Evolutionary conservation across 2,113 vertebrate species (phyloP), one percentile per base, ranked within the genome.

Genomic region (Hypomesus transpacificus): DNA sequence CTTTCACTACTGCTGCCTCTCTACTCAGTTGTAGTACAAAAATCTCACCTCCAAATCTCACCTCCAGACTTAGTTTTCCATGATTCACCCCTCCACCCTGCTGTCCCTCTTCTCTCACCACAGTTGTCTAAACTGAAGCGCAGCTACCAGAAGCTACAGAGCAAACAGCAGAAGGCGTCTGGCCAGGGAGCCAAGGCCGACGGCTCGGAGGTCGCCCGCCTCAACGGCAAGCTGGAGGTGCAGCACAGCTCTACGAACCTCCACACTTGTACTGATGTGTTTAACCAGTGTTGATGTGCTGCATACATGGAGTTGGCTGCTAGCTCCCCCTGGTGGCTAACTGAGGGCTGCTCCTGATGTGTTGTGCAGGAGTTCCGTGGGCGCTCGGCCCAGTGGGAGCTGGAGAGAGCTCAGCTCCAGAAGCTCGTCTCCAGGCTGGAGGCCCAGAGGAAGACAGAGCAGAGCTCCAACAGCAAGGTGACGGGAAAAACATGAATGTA

Each of bases 141-240:
- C 87, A 95, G 91, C 90, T 98, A 98, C 81, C 93, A 94, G 84
- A 99, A 95, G 82, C 92, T 98, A 68, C 95, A 96, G 84, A 93
- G 88, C 77, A 95, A 91, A 76, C 93, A 94, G 14, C 26, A 90
- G 21, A 94, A 92, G 75, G 93, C 94, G 69, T 78, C 73, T 52
- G 89, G 89, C 22, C 86, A 85, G 75, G 92, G 90, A 64, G 53
- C 80, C 18, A 93, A 73, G 14, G 78, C 72, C 0, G 89, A 93
- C 24, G 75, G 68, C 3, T 90, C 88, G 69, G 95, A 97, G 82
- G 82, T 94, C 74, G 88, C 77, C 39, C 86, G 75, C 14, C 84
- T 95, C 73, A 92, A 83, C 68, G 87, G 86, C 69, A 94, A 95
- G 82, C 79, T 94, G 65, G 91, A 96, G 94, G 95, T 97, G 84